Evolutionary conservation across 2,888 invertebrate genomes (phyloP).

Genomic region (Brenthis hecate): DNA sequence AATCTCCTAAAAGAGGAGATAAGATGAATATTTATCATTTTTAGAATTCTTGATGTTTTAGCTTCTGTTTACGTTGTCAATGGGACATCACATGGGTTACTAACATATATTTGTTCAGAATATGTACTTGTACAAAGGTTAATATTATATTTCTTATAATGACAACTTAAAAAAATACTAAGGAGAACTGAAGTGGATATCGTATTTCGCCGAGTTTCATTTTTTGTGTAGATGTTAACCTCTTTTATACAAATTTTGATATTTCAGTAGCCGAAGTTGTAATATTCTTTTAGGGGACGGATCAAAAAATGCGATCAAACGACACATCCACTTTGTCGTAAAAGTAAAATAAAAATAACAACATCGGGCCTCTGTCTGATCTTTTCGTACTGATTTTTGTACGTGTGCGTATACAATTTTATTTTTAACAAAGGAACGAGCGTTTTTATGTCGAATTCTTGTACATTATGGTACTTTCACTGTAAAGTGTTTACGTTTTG

Average conservation of each 20-base stretch:
- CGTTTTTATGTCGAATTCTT: constrained; percentile 14
- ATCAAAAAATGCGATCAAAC: constrained; percentile 15
- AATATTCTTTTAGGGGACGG: constrained; percentile 9
- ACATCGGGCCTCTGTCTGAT: constrained; percentile 10
- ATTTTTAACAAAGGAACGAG: constrained; percentile 1
- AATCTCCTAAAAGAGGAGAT: too few species aligned
- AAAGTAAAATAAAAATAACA: constrained; percentile 22
- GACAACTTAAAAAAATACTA: too few species aligned
- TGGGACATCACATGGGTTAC: too few species aligned
- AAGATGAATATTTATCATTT: too few species aligned
- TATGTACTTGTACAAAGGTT: too few species aligned
- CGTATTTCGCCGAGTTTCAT: too few species aligned
- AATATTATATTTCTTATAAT: too few species aligned
- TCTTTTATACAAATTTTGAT: constrained; percentile 6
- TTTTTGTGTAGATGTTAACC: neutral
- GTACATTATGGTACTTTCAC: constrained; percentile 19
- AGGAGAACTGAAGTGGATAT: too few species aligned
- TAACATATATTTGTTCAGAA: too few species aligned
- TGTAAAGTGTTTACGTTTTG: constrained; percentile 19
- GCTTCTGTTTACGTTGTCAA: too few species aligned
- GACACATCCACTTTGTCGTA: constrained; percentile 21
- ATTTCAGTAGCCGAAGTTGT: constrained; percentile 4
- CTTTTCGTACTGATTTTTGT: constrained; percentile 9
- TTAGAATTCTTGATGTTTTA: too few species aligned
- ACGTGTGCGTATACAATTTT: constrained; percentile 19